phyloP scores from a whole-genome alignment of 2,888 invertebrate species.

The Chalcosyrphus nemorum region DNA sequence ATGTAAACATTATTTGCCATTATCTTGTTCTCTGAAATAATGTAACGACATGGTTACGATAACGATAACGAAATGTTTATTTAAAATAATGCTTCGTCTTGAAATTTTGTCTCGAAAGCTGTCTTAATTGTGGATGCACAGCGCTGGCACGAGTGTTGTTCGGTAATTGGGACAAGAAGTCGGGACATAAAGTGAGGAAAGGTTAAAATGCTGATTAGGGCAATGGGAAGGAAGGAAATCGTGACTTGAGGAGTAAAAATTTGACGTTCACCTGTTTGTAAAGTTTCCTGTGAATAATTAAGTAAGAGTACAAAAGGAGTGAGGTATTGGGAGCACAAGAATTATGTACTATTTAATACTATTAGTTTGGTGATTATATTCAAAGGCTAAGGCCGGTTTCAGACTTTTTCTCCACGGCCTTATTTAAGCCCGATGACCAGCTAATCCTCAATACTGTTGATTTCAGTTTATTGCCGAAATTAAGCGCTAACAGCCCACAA shows the following conservation, averaged over 20 bases:
- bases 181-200: neutral
- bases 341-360: too few species aligned
- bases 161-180: neutral
- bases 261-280: neutral
- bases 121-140: neutral
- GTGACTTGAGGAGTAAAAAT: too few species aligned
- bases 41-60: slow-evolving; percentile 54
- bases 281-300: neutral
- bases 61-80: slow-evolving; percentile 43
- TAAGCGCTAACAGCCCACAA: too few species aligned
- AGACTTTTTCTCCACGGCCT: too few species aligned
- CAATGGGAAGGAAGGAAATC: neutral
- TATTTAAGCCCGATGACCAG: too few species aligned
- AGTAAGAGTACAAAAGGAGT: too few species aligned
- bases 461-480: too few species aligned
- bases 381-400: too few species aligned
- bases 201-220: slow-evolving; percentile 5
- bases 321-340: too few species aligned
- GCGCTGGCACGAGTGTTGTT: slow-evolving; percentile 30
- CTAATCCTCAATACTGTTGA: too few species aligned
- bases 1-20: slow-evolving; percentile 67
- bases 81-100: slow-evolving; percentile 27
- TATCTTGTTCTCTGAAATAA: slow-evolving; percentile 60
- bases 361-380: too few species aligned
- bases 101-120: slow-evolving; percentile 14